Evolutionary conservation across 2,797 vertebrate species (phyloP).

Genomic region (Eulemur coronatus): DNA sequence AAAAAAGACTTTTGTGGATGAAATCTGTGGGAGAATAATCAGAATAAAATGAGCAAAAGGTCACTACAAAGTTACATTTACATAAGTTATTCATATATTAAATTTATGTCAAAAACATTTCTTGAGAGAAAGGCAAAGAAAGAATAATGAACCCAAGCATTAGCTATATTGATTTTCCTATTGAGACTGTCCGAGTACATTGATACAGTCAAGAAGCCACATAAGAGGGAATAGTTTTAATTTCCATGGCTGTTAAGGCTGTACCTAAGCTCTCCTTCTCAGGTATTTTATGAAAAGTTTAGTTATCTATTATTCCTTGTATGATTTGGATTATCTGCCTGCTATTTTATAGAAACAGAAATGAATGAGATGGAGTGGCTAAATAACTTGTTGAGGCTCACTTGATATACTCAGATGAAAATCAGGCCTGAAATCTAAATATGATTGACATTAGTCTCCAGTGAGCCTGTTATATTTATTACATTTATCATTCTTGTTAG

Average conservation of each 20-base stretch:
- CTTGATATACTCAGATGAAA: not conserved
- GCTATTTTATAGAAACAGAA: not conserved
- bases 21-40: not conserved
- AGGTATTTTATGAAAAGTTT: not conserved
- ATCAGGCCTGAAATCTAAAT: not conserved
- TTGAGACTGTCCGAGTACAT: not conserved
- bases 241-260: not conserved
- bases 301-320: not conserved
- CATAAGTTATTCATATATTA: not conserved
- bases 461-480: not conserved
- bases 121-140: not conserved
- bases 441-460: not conserved
- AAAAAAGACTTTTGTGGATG: not conserved
- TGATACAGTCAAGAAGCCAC: not conserved
- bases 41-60: not conserved
- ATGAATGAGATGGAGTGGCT: not conserved
- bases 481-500: not conserved
- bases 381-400: not conserved
- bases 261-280: not conserved
- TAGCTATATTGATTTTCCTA: not conserved
- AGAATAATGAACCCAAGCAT: not conserved
- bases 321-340: not conserved
- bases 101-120: not conserved
- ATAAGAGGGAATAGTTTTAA: not conserved
- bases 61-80: not conserved